Base-by-base conservation (phyloP, 2,797 vertebrate genomes). In the Epinephelus awoara region DNA sequence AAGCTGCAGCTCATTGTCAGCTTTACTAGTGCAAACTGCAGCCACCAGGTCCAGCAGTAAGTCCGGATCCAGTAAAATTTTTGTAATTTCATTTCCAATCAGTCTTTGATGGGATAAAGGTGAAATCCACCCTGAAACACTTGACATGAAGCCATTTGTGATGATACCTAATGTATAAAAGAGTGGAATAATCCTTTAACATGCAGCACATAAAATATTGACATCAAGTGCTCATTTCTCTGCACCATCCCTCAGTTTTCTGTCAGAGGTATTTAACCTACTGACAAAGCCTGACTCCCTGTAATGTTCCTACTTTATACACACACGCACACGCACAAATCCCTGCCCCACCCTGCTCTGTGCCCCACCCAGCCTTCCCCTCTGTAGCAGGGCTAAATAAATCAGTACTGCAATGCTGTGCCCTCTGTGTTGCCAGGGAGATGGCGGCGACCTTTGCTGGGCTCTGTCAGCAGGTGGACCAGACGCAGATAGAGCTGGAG, bases 1-100 rank as follows among this genome's bases (percentile, higher is more conserved):
- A 99, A 98, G 72, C 96, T 99, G 78, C 97, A 99, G 88, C 95
- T 98, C 94, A 98, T 99, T 0, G 96, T 99, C 81, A 98, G 94
- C 85, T 96, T 99, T 58, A 99, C 98, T 0, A 98, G 98, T 5
- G 96, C 97, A 5, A 99, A 97, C 90, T 99, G 98, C 83, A 99
- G 97, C 91, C 97, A 98, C 83, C 98, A 99, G 93, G 98, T 99
- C 75, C 97, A 99, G 67, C 98, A 99, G 98, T 99, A 89, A 96
- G 98, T 96, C 23, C 40, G 12, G 3, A 54, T 23, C 6, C 29
- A 3, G 17, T 5, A 1, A 10, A 2, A 25, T 17, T 25, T 25
- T 19, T 54, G 5, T 27, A 5, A 13, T 51, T n/a, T 19, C 5
- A 25, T 18, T 18, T 11, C 6, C 13, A 49, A 0, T 55, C 25